Percentiles rank a stretch among this genome's conserved stretches.
phyloP scores from a whole-genome alignment of 2,888 invertebrate species.

The Oscheius onirici region DNA sequence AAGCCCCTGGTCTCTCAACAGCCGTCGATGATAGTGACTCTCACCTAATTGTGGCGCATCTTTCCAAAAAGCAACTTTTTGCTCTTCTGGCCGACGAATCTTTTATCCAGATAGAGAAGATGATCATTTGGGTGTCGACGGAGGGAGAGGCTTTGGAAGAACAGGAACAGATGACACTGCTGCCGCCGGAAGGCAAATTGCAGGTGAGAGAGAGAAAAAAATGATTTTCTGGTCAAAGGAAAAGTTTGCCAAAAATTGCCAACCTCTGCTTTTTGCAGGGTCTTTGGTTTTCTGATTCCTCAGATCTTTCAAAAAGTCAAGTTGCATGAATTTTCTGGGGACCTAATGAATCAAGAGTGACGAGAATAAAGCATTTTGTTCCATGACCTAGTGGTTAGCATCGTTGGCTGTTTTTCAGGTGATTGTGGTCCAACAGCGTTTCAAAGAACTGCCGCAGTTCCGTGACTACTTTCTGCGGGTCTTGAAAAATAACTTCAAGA shows the following conservation, averaged over 20 bases:
- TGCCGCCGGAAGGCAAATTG: constrained; percentile 45
- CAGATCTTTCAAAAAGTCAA: too few relatives aligned
- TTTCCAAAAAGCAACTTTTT: constrained; percentile 48
- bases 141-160: constrained; percentile 57
- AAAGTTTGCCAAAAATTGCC: too few relatives aligned
- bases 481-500: constrained; percentile 67
- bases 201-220: constrained; percentile 27
- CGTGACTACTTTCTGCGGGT: constrained; percentile 68
- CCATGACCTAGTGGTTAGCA: too few relatives aligned
- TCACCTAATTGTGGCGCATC: constrained; percentile 59
- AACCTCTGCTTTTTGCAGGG: not conserved
- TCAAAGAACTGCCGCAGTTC: constrained; percentile 62
- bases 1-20: constrained; percentile 55
- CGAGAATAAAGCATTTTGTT: too few relatives aligned
- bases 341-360: too few relatives aligned
- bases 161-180: constrained; percentile 43
- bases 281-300: not conserved
- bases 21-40: constrained; percentile 61
- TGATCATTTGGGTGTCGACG: constrained; percentile 59
- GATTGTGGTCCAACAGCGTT: constrained; percentile 54
- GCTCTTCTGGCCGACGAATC: constrained; percentile 36
- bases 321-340: too few relatives aligned
- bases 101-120: constrained; percentile 48
- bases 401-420: constrained; percentile 30
- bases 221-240: too few relatives aligned